Conservation (phyloP, 2,888 invertebrate species). For the Ecliptopera silaceata region DNA sequence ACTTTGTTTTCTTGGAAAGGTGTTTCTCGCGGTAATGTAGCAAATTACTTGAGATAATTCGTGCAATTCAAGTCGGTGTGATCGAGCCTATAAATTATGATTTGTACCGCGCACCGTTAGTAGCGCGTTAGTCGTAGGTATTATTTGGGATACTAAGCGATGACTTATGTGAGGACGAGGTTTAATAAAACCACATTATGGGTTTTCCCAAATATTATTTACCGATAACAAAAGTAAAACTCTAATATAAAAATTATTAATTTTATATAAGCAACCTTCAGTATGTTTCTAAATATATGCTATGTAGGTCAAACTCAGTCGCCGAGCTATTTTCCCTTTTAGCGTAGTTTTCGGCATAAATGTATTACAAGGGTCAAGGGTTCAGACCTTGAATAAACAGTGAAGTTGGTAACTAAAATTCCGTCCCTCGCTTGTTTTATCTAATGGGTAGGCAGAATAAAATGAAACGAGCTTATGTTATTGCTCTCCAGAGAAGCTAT, state of each 20-base stretch:
- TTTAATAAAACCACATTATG: too few relatives aligned
- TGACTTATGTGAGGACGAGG: too few relatives aligned
- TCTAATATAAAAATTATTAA: too few relatives aligned
- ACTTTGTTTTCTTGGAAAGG: slow-evolving; percentile 28
- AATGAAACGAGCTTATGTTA: slow-evolving; percentile 17
- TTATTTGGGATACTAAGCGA: too few relatives aligned
- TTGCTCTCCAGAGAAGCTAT: slow-evolving; percentile 17
- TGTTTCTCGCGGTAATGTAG: slow-evolving; percentile 27
- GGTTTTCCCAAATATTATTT: too few relatives aligned
- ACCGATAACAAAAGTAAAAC: too few relatives aligned
- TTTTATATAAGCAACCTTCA: too few relatives aligned
- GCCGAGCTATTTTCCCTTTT: slow-evolving; percentile 10
- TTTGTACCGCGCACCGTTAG: neutral
- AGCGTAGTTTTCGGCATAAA: slow-evolving; percentile 13
- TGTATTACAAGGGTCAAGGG: slow-evolving; percentile 21
- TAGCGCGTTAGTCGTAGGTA: neutral
- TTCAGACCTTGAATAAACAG: slow-evolving; percentile 9
- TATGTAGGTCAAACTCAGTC: slow-evolving; percentile 12
- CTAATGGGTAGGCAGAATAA: slow-evolving; percentile 7
- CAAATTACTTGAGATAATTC: slow-evolving; percentile 26
- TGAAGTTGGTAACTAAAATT: slow-evolving; percentile 8
- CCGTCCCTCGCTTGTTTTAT: neutral
- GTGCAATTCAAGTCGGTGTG: slow-evolving; percentile 9
- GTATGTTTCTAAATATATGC: too few relatives aligned
- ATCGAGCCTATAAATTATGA: slow-evolving; percentile 5